Evolutionary conservation across 2,888 invertebrate species (phyloP).

Genomic region (Hypselothyrea guttata): DNA sequence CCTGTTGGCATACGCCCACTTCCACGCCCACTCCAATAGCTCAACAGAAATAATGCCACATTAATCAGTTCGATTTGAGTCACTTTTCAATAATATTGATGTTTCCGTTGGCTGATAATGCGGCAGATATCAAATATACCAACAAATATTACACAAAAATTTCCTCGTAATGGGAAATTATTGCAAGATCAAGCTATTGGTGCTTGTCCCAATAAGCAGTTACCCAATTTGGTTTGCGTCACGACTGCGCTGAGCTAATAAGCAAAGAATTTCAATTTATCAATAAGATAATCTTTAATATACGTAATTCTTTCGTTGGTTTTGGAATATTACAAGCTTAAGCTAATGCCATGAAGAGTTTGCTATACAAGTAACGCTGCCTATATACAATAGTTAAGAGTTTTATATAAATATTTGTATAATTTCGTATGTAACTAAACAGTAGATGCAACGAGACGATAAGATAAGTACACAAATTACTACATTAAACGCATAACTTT

Average conservation of each 20-base stretch:
- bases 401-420: no score
- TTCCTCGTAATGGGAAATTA: no score
- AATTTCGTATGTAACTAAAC: slow-evolving; percentile 1
- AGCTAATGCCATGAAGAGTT: slow-evolving; percentile 1
- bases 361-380: not conserved
- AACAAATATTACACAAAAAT: no score
- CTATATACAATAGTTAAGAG: slow-evolving; percentile 14
- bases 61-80: slow-evolving; percentile 42
- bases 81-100: slow-evolving; percentile 42
- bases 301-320: slow-evolving; percentile 10
- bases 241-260: slow-evolving; percentile 12
- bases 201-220: no score
- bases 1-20: not conserved
- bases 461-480: slow-evolving; percentile 45
- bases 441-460: slow-evolving; percentile 33
- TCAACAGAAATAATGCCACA: slow-evolving; percentile 7
- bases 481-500: slow-evolving; percentile 8
- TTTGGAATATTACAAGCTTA: slow-evolving; percentile 1
- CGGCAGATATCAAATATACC: slow-evolving; percentile 5
- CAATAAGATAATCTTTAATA: not conserved
- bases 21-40: slow-evolving; percentile 5
- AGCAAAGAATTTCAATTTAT: slow-evolving; percentile 12
- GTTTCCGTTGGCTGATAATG: slow-evolving; percentile 57
- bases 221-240: slow-evolving; percentile 5
- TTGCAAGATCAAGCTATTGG: no score